phyloP scores from a whole-genome alignment of 37 sponge, comb jelly and placozoan genomes.

The Corticium candelabrum region DNA sequence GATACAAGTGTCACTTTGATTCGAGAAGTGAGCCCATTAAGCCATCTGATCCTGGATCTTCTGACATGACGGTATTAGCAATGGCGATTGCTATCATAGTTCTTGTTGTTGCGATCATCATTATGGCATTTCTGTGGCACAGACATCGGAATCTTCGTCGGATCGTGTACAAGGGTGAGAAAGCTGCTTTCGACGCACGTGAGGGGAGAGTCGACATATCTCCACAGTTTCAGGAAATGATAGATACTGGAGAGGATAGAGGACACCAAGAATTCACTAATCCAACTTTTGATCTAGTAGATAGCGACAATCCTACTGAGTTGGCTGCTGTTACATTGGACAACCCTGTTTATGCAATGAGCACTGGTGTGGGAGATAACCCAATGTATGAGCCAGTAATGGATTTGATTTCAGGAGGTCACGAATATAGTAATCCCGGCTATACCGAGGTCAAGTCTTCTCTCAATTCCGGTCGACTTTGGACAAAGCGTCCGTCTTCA shows the following conservation, averaged over 20 bases:
- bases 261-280: not conserved
- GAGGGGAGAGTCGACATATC: not conserved
- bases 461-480: not conserved
- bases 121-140: not conserved
- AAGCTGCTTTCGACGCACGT: not conserved
- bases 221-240: not conserved
- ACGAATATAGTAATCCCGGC: not conserved
- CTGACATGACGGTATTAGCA: not conserved
- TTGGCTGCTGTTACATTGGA: not conserved
- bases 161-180: not conserved
- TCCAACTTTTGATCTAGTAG: not conserved
- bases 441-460: not conserved
- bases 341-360: not conserved
- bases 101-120: not conserved
- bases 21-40: not conserved
- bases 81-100: not conserved
- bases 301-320: not conserved
- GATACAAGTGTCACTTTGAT: not conserved
- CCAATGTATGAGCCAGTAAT: not conserved
- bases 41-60: not conserved
- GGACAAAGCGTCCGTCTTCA: not conserved
- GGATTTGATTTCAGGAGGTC: not conserved
- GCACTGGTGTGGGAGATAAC: not conserved
- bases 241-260: not conserved
- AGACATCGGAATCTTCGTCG: not conserved